phyloP scores from a whole-genome alignment of 2,797 vertebrate genomes.

The Melopsittacus undulatus region DNA sequence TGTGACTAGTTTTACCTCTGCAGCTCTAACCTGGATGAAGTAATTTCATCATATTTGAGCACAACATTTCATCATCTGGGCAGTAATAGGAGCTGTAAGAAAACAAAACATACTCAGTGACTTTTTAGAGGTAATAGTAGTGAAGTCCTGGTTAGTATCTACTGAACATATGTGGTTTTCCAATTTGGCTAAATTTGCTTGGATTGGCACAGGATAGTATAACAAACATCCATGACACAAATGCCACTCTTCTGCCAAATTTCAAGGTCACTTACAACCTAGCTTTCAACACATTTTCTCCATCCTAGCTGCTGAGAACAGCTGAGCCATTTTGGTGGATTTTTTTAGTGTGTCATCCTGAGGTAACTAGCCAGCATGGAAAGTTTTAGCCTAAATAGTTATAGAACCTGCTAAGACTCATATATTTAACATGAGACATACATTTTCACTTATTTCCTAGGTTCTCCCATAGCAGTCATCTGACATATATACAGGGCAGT shows the following conservation, averaged over 20 bases:
- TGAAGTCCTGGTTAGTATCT: background rate
- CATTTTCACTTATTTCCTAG: background rate
- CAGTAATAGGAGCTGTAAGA: background rate
- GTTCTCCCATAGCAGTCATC: background rate
- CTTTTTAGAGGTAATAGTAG: background rate
- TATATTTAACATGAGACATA: background rate
- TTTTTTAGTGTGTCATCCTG: background rate
- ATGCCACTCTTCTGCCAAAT: constrained; percentile 36
- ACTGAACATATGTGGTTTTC: constrained; percentile 46
- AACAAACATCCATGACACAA: constrained; percentile 46
- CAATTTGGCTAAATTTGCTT: constrained; percentile 45
- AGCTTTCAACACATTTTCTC: constrained; percentile 19
- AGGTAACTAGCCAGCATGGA: background rate
- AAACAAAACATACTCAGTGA: background rate
- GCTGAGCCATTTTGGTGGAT: background rate
- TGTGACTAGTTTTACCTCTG: background rate
- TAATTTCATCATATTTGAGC: background rate
- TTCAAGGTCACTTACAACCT: constrained; percentile 54
- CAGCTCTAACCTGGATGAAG: background rate
- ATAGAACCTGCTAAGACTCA: background rate
- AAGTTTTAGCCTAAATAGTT: constrained; percentile 20
- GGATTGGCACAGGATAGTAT: constrained; percentile 26
- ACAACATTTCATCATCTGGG: background rate
- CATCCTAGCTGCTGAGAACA: constrained; percentile 29
- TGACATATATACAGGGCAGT: background rate